Percentiles rank a stretch among this genome's conserved stretches.
phyloP scores from a whole-genome alignment of 2,888 invertebrate species.

The Meghimatium bilineatum region DNA sequence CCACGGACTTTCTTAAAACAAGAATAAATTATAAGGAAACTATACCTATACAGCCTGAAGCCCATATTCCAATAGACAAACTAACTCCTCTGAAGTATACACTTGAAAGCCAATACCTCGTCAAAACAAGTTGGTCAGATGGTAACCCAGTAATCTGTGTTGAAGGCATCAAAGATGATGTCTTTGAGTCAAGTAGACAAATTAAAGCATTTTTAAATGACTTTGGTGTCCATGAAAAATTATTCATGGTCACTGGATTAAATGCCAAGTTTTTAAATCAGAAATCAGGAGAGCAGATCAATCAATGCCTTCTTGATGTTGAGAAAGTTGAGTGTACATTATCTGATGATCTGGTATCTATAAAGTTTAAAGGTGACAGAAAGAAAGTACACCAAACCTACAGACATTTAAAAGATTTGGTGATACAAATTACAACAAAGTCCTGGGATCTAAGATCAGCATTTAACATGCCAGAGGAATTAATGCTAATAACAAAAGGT shows the following conservation, averaged over 20 bases:
- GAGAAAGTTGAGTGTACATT: neutral
- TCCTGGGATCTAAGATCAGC: slow-evolving; percentile 21
- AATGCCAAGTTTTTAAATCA: slow-evolving; percentile 4
- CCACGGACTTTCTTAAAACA: neutral
- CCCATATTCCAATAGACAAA: neutral
- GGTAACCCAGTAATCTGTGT: neutral
- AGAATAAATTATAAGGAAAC: slow-evolving; percentile 22
- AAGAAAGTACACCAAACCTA: neutral
- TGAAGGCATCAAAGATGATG: slow-evolving; percentile 39
- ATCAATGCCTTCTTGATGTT: neutral
- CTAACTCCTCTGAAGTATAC: neutral
- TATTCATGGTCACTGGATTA: neutral
- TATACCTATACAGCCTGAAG: neutral
- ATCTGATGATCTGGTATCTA: neutral
- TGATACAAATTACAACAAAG: neutral
- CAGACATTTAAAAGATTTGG: neutral
- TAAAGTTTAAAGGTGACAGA: slow-evolving; percentile 14
- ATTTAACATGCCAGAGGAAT: slow-evolving; percentile 12
- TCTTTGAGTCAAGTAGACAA: neutral
- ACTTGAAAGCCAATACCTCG: slow-evolving; percentile 27
- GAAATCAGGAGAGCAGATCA: neutral
- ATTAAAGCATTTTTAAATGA: slow-evolving; percentile 7
- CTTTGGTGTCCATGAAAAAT: neutral
- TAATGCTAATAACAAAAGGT: slow-evolving; percentile 27
- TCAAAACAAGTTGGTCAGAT: slow-evolving; percentile 21